Evolutionary conservation across 2,888 invertebrate genomes (phyloP).

Genomic region (Sinohyriopsis cumingii): DNA sequence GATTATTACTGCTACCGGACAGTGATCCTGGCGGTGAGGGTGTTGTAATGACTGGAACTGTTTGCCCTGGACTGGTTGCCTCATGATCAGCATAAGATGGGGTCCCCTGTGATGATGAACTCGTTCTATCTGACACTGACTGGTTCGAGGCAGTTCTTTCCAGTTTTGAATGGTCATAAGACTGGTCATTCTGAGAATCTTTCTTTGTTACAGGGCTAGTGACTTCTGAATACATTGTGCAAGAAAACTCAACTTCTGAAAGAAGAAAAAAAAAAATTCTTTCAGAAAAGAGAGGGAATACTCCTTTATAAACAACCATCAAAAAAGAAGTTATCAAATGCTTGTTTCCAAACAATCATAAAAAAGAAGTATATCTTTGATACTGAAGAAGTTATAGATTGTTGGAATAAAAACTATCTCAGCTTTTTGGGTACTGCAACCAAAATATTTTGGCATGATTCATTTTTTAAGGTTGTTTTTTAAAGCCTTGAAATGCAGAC

Average conservation of each 20-base stretch:
- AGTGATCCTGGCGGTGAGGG: constrained; percentile 35
- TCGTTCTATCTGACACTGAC: constrained; percentile 13
- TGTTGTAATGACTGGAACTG: constrained; percentile 13
- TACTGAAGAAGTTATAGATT: no score
- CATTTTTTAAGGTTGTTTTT: background rate
- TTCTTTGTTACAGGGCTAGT: no score
- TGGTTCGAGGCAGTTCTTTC: constrained; percentile 28
- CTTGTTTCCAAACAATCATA: no score
- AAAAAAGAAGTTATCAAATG: no score
- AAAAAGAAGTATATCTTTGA: no score
- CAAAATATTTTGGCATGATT: background rate
- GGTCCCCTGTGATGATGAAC: constrained; percentile 21
- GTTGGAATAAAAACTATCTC: no score
- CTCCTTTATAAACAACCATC: no score
- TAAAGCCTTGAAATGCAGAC: no score
- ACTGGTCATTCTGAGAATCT: background rate
- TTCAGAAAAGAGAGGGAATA: no score
- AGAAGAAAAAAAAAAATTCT: constrained; percentile 1
- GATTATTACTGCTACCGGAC: constrained; percentile 21
- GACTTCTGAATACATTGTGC: no score
- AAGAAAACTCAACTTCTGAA: constrained; percentile 19
- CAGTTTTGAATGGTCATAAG: constrained; percentile 12
- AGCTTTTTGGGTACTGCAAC: background rate
- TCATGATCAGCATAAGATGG: constrained; percentile 34
- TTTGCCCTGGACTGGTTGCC: constrained; percentile 15